Evolutionary conservation across 2,797 vertebrate genomes (phyloP).

Genomic region (Meriones psammophilus): DNA sequence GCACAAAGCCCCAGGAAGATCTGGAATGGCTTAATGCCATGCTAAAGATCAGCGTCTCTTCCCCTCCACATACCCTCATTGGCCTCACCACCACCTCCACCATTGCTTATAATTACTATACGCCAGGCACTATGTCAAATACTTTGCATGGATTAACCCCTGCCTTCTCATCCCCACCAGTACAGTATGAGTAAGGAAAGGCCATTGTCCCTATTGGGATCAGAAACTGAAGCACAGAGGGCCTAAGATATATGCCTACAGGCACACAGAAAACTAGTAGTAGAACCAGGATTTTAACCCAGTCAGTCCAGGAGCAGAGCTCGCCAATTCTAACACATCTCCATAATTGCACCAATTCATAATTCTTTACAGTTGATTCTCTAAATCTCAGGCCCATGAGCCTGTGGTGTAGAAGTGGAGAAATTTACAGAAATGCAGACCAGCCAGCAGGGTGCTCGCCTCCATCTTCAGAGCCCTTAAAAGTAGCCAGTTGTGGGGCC

Average conservation of each 20-base stretch:
- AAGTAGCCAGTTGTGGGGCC: neutral
- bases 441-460: too few species aligned
- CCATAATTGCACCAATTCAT: neutral
- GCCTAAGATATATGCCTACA: neutral
- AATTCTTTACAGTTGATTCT: neutral
- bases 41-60: neutral
- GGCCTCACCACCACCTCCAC: neutral
- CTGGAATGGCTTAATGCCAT: neutral
- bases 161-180: neutral
- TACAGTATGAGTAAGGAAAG: neutral
- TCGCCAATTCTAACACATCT: neutral
- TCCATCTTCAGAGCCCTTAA: neutral
- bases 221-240: neutral
- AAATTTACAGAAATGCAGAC: neutral
- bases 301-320: neutral
- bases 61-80: neutral
- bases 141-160: neutral
- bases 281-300: constrained; percentile 22
- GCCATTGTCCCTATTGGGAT: neutral
- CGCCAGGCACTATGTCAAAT: neutral
- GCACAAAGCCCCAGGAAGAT: neutral
- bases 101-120: neutral
- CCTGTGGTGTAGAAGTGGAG: neutral
- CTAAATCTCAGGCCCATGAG: neutral
- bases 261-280: neutral